phyloP scores from a whole-genome alignment of 2,113 vertebrate genomes.

The Anhinga anhinga region DNA sequence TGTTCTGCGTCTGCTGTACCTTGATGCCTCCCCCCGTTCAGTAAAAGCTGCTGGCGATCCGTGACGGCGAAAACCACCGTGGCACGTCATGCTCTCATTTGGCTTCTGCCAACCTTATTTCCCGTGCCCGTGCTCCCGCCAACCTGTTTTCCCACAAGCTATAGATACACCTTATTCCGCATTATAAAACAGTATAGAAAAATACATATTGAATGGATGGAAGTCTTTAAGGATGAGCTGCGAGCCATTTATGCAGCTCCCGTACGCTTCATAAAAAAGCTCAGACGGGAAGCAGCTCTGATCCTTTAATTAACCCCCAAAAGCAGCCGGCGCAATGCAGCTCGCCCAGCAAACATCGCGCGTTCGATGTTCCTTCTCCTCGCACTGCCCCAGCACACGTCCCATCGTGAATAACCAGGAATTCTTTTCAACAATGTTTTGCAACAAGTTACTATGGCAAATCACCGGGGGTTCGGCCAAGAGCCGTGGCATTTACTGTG shows the following conservation, averaged over 20 bases:
- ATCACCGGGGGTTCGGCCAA: neutral
- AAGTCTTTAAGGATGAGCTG: neutral
- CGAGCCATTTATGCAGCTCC: neutral
- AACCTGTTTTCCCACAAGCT: neutral
- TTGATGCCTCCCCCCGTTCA: neutral
- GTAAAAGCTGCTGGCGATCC: neutral
- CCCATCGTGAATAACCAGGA: neutral
- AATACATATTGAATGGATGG: neutral
- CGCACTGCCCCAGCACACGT: neutral
- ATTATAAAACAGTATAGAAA: neutral
- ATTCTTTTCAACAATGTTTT: neutral
- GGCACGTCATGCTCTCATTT: neutral
- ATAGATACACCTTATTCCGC: neutral
- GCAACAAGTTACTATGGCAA: neutral
- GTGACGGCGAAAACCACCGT: neutral
- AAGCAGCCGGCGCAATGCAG: neutral
- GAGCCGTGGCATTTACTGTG: neutral
- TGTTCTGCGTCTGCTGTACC: neutral
- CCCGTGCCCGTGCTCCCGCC: rapidly evolving
- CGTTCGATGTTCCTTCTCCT: neutral
- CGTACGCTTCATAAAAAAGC: neutral
- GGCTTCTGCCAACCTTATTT: neutral
- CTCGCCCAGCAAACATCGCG: neutral
- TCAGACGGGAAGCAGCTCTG: neutral
- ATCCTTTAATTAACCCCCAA: neutral